Evolutionary conservation across 2,797 vertebrate species (phyloP), one percentile per base, ranked within the genome.

Genomic region (Poeciliopsis gracilis): DNA sequence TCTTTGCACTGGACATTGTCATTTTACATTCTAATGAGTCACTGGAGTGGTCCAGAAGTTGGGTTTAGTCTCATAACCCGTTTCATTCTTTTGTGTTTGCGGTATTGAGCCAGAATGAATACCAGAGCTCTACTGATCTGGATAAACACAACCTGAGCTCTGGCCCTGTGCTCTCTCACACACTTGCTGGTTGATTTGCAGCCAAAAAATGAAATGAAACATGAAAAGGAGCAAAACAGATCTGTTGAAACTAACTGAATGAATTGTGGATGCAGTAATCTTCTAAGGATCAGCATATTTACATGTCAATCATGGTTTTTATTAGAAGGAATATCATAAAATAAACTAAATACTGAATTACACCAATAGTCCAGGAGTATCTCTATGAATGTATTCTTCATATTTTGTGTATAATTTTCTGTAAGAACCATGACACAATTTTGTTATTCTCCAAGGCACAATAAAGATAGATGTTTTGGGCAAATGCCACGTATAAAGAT

Each of bases 391-490:
- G 84, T 84, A 84, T 81, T 67, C 77, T 72, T 23, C 82, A 88
- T 81, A 83, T 74, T 66, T n/a, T 83, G 76, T 71, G 70, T 87
- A 83, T 89, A 38, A 82, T 85, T 88, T 88, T 66, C 77, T 85
- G 76, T 41, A 61, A 43, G 80, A 77, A 72, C 63, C 45, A 78
- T 87, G 72, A 70, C 69, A 45, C 61, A 78, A 78, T 81, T 67
- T 57, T 75, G 83, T 80, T 85, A 88, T 82, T 18, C 86, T 88
- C 84, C 77, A 83, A 76, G 79, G 83, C 55, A 51, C 79, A 84
- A 87, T 92, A 85, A 87, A 90, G 76, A 88, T 61, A 72, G 81
- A 82, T 23, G 4, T 78, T 77, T 72, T 86, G 79, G 86, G 66
- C 79, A 75, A 82, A 87, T 85, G 73, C 77, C 78, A 85, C 84